Conservation (phyloP, 2,797 vertebrate species). For the Intellagama lesueurii region DNA sequence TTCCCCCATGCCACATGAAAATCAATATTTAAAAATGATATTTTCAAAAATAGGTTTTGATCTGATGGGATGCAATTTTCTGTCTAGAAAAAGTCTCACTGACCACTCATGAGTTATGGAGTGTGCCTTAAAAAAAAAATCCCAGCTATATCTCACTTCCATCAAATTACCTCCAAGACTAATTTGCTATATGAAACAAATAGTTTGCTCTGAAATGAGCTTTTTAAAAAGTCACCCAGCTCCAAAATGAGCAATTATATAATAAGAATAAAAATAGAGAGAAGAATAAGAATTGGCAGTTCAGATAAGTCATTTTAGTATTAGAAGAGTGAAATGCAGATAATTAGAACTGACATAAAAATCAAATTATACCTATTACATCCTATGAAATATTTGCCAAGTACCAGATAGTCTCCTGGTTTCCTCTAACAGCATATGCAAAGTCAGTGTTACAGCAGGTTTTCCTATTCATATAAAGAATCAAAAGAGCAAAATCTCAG, state of each 20-base stretch:
- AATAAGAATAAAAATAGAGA: not conserved
- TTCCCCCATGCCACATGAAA: not conserved
- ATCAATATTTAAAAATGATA: slow-evolving; percentile 3
- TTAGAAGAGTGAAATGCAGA: not conserved
- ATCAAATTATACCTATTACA: not conserved
- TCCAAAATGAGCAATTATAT: not conserved
- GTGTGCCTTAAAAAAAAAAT: not conserved
- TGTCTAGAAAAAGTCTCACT: not conserved
- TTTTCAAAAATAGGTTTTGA: not conserved
- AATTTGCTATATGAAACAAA: slow-evolving; percentile 11
- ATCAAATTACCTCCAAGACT: not conserved
- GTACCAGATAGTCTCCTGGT: slow-evolving; percentile 32
- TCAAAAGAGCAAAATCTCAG: slow-evolving; percentile 76
- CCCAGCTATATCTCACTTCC: not conserved
- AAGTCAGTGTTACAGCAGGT: slow-evolving; percentile 62
- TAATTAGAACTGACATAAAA: not conserved
- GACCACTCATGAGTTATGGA: not conserved
- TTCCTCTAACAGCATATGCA: slow-evolving; percentile 59
- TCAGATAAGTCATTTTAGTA: not conserved
- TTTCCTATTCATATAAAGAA: slow-evolving; percentile 77
- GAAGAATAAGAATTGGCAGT: not conserved
- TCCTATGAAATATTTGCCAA: slow-evolving; percentile 46
- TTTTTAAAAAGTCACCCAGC: not conserved
- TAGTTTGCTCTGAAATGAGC: not conserved
- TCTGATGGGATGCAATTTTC: not conserved